Evolutionary conservation across 2,888 invertebrate genomes (phyloP).

Genomic region (Acronicta psi): DNA sequence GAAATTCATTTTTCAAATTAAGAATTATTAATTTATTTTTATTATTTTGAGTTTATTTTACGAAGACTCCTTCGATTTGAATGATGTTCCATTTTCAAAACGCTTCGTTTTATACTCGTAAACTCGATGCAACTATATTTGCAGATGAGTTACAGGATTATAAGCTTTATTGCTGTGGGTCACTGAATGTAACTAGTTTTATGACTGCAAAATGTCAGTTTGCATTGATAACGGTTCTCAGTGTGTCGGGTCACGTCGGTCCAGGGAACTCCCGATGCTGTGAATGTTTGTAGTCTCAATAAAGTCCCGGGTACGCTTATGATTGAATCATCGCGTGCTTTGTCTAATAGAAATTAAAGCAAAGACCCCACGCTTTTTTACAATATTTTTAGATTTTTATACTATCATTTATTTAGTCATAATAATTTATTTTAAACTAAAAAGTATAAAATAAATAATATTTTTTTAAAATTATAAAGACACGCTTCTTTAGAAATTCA

Average conservation of each 20-base stretch:
- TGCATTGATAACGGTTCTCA: slow-evolving; percentile 15
- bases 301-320: slow-evolving; percentile 7
- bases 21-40: slow-evolving; percentile 19
- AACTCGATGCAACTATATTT: slow-evolving; percentile 1
- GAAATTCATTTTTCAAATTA: slow-evolving; percentile 67
- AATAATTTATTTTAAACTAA: too few species aligned
- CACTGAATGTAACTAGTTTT: not conserved
- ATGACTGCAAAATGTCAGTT: slow-evolving; percentile 1
- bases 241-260: slow-evolving; percentile 7
- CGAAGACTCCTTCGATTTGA: slow-evolving; percentile 21
- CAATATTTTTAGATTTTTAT: too few species aligned
- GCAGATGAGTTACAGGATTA: not conserved
- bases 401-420: too few species aligned
- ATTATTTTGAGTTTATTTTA: slow-evolving; percentile 12
- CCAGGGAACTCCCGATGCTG: slow-evolving; percentile 39
- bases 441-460: too few species aligned
- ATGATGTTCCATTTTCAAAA: slow-evolving; percentile 35
- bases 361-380: too few species aligned
- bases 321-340: not conserved
- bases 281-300: not conserved
- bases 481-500: too few species aligned
- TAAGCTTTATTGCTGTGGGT: not conserved
- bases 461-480: too few species aligned
- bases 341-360: too few species aligned
- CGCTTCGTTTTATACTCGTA: slow-evolving; percentile 20